phyloP scores from a whole-genome alignment of 2,113 vertebrate species.

The Brevimyrus niger region DNA sequence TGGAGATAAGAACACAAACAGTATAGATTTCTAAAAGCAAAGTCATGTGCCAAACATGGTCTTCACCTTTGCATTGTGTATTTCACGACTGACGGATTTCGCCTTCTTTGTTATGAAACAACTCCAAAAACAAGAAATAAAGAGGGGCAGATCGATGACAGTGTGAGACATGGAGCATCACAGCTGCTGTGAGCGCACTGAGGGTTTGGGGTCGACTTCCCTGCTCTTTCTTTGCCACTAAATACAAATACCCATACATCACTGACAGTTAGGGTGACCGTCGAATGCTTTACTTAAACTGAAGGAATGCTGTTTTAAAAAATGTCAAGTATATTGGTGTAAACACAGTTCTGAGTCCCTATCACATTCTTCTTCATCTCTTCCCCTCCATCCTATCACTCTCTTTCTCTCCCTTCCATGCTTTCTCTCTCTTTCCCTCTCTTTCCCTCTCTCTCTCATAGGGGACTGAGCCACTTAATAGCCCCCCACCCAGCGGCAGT shows the following conservation, averaged over 20 bases:
- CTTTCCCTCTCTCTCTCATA: constrained; percentile 10
- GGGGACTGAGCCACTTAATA: neutral
- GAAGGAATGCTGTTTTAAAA: neutral
- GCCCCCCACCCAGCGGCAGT: neutral
- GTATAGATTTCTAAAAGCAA: neutral
- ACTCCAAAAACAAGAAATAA: neutral
- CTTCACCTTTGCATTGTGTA: neutral
- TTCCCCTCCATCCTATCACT: neutral
- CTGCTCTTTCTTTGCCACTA: neutral
- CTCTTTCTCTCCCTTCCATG: neutral
- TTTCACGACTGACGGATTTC: constrained; percentile 13
- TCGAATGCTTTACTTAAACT: neutral
- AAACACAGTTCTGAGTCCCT: neutral
- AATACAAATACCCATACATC: neutral
- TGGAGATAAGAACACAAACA: neutral
- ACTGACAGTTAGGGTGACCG: neutral
- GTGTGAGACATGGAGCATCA: neutral
- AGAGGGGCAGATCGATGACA: neutral
- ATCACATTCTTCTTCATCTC: neutral
- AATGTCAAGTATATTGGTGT: neutral
- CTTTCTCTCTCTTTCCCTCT: neutral
- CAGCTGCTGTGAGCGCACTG: neutral
- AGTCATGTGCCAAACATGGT: neutral
- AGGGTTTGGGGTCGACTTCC: neutral
- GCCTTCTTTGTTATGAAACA: neutral